Evolutionary conservation across 1,140 invertebrate genomes (phyloP), one percentile per base, ranked within the genome.

Genomic region (Planococcus citri): DNA sequence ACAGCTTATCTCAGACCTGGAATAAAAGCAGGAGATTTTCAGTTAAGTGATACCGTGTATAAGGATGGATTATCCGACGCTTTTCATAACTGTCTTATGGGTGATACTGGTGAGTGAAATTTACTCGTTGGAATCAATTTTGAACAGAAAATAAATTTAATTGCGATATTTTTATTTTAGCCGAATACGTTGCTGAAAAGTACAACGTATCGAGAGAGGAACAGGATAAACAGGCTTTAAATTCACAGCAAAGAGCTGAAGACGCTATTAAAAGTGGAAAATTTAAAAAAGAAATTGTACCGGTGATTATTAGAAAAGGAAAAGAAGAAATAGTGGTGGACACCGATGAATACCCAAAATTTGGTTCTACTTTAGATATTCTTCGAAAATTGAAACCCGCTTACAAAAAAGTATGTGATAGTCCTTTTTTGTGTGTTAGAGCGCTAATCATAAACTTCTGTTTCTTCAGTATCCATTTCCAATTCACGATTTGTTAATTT

Each of bases 1-100:
- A 82, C 82, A 25, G 78, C 85, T 64, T 78, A 85, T 72, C 73
- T 93, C 69, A 81, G 92, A 71, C 76, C 79, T 73, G 87, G 86
- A 37, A 73, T 83, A 0, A 92, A 89, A 80, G 81, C 92, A 78
- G 91, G 91, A 22, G 76, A 86, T 75, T 78, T 78, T 10, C 78
- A 78, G 58, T 74, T 94, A 70, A 73, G 81, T 14, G 92, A 94
- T 77, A 85, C 87, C 0, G 83, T 93, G 82, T 29, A 92, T 9
- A 74, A 75, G 24, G 92, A 95, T 82, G 91, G 90, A 1, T 80
- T 95, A 3, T 90, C 83, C 4, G 91, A 94, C 82, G 87, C 88
- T 12, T 90, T 94, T 77, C 75, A 84, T 74, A 82, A 84, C 73
- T 85, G 88, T 72, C 89, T 90, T 74, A 94, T 95, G 92, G 92